Evolutionary conservation across 2,888 invertebrate genomes (phyloP), one percentile per base, ranked within the genome.

Genomic region (Venusia cambrica): DNA sequence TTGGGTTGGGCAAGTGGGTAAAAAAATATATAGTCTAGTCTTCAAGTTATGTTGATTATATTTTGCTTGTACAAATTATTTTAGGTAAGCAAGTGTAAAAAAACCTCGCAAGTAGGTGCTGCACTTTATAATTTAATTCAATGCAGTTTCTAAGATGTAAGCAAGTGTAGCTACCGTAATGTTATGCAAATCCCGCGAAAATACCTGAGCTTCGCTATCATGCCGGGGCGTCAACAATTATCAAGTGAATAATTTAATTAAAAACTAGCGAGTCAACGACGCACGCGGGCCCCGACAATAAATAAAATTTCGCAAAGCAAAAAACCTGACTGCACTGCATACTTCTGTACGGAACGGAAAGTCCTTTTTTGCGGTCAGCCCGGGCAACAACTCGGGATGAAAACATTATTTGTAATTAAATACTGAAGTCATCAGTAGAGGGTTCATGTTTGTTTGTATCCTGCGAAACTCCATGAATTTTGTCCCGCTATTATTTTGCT

Each of bases 211-310:
- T 34, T 13, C 35, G 32, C 43, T 59, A 54, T 55, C 49, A 50
- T 43, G 10, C 14, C 5, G 36, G 45, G 45, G 31, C 38, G 48
- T 48, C 57, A 58, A 65, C 71, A 74, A 73, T 75, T 71, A 72
- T 66, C 64, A 69, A 72, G 66, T 65, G 64, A 67, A 78, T 80
- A 79, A 80, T 75, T 78, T 69, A 72, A 80, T 79, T 79, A 73
- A 77, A 74, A 80, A 76, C 63, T 77, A 68, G 53, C 45, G 60
- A 69, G 62, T 65, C 59, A 59, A 63, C 71, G 55, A 56, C 53
- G 50, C 48, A 52, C 55, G 62, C 57, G 61, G 58, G 55, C 61
- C 64, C 50, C 61, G 60, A 62, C 62, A 51, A 75, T 80, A 80
- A 79, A 83, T 79, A 81, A 78, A 77, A 79, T 75, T 73, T 73